phyloP scores from a whole-genome alignment of 2,797 vertebrate genomes.

The Sphenodon punctatus region DNA sequence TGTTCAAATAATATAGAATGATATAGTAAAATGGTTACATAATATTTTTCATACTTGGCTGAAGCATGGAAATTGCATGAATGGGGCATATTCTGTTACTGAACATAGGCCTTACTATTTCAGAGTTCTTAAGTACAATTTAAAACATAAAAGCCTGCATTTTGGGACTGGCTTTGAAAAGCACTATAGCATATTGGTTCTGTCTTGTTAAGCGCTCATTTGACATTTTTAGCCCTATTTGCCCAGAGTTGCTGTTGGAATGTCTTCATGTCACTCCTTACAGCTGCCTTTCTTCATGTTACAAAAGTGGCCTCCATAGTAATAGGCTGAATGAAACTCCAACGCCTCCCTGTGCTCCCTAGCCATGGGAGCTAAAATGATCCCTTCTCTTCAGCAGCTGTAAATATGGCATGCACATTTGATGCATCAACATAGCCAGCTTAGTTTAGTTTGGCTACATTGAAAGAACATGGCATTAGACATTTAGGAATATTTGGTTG shows the following conservation, averaged over 20 bases:
- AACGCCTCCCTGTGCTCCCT: constrained; percentile 47
- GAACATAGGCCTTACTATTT: constrained; percentile 61
- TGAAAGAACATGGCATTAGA: too few species aligned
- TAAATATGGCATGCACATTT: constrained; percentile 52
- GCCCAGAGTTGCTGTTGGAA: constrained; percentile 61
- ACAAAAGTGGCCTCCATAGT: constrained; percentile 55
- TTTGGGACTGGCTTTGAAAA: constrained; percentile 53
- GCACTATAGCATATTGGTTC: constrained; percentile 59
- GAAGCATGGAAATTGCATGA: constrained; percentile 32
- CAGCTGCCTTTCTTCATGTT: constrained; percentile 54
- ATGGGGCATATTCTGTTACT: constrained; percentile 51
- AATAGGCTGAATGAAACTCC: constrained; percentile 52
- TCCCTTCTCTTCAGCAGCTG: constrained; percentile 43
- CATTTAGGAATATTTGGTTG: too few species aligned
- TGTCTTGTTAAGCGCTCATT: constrained; percentile 48
- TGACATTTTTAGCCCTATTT: constrained; percentile 52
- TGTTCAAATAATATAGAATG: not conserved
- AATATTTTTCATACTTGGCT: constrained; percentile 39
- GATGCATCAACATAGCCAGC: constrained; percentile 47
- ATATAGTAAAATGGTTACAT: constrained; percentile 14
- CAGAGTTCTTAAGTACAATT: constrained; percentile 15
- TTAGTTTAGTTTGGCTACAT: not conserved
- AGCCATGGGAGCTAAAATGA: constrained; percentile 7
- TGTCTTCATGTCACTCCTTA: constrained; percentile 68
- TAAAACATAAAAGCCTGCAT: constrained; percentile 41